Percentiles rank a stretch among this genome's conserved stretches.
Conservation (phyloP, 2,888 invertebrate species). For the Siphlonurus alternatus region DNA sequence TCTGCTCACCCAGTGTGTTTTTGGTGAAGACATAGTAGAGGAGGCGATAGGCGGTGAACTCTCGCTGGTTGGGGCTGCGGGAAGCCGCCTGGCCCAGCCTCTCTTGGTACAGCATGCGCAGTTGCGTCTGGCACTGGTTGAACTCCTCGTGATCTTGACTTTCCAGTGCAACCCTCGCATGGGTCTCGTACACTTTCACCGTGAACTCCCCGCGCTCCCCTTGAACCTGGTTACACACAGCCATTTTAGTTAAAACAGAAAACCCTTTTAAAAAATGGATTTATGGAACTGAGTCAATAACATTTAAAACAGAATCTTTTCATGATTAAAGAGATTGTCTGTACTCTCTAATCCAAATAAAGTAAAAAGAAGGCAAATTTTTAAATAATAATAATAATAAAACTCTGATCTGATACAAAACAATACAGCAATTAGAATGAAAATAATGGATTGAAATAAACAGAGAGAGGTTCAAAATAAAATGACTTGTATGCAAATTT, state of each 20-base stretch:
- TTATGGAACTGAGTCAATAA: too few relatives aligned
- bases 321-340: too few relatives aligned
- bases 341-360: too few relatives aligned
- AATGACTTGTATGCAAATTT: too few relatives aligned
- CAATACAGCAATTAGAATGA: too few relatives aligned
- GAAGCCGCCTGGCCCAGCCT: slow-evolving; percentile 32
- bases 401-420: too few relatives aligned
- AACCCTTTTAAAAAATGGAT: too few relatives aligned
- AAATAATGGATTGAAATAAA: too few relatives aligned
- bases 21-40: slow-evolving; percentile 97
- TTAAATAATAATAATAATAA: too few relatives aligned
- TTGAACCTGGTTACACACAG: slow-evolving; percentile 55
- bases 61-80: slow-evolving; percentile 25
- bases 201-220: slow-evolving; percentile 88
- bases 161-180: slow-evolving; percentile 93
- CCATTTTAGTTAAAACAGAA: background rate
- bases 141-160: slow-evolving; percentile 98
- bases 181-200: slow-evolving; percentile 96
- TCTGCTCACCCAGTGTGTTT: slow-evolving; percentile 77
- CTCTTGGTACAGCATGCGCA: slow-evolving; percentile 84
- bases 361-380: too few relatives aligned
- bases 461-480: too few relatives aligned
- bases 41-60: slow-evolving; percentile 93
- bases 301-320: too few relatives aligned
- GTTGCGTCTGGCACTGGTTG: slow-evolving; percentile 98